Conservation (phyloP, 1,140 invertebrate genomes). For the Trichonephila inaurata region DNA sequence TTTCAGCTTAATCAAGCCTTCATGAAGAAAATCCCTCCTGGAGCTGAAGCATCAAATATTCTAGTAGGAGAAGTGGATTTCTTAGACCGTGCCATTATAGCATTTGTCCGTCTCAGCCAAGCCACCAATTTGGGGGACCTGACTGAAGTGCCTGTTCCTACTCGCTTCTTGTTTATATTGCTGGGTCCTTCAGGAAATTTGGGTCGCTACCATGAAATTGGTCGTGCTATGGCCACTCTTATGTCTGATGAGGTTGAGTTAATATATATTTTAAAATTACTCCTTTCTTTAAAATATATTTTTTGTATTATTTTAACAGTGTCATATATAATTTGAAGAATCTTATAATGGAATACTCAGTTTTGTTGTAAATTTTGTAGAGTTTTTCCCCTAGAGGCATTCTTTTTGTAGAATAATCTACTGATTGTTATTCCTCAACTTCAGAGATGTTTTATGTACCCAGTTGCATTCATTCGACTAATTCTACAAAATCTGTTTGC, state of each 20-base stretch:
- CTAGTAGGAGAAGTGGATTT: slow-evolving; percentile 99
- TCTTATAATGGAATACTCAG: too few species aligned
- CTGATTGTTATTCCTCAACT: too few species aligned
- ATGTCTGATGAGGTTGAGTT: slow-evolving; percentile 95
- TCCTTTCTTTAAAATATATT: too few species aligned
- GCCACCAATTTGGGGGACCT: slow-evolving; percentile 95
- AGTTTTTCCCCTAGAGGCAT: too few species aligned
- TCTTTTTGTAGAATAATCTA: too few species aligned
- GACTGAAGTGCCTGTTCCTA: slow-evolving; percentile 98
- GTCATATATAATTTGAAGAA: too few species aligned
- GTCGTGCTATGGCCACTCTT: slow-evolving; percentile 97
- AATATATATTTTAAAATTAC: not conserved
- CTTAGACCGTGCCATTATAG: slow-evolving; percentile 93
- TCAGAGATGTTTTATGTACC: too few species aligned
- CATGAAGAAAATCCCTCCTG: slow-evolving; percentile 98
- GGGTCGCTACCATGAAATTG: slow-evolving; percentile 97
- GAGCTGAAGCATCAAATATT: slow-evolving; percentile 98
- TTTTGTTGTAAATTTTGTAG: too few species aligned
- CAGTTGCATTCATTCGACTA: too few species aligned
- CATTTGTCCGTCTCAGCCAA: slow-evolving; percentile 94
- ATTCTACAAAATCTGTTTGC: too few species aligned
- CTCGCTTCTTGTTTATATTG: slow-evolving; percentile 96
- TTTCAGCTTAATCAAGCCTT: slow-evolving; percentile 92
- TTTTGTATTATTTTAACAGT: too few species aligned
- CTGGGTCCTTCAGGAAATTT: slow-evolving; percentile 91